Conservation (phyloP, 2,113 vertebrate genomes). For the Lipotes vexillifer region DNA sequence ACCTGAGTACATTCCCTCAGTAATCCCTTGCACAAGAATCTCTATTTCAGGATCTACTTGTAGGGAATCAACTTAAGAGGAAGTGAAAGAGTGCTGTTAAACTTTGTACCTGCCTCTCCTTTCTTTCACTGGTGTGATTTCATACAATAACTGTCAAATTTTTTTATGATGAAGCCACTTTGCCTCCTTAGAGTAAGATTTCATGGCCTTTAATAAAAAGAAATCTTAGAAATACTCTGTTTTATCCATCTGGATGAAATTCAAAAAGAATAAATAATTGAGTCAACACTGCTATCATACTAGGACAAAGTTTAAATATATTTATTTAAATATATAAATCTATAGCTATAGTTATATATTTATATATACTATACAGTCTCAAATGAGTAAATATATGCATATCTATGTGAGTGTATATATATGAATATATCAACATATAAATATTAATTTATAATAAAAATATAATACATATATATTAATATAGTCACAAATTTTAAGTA, state of each 20-base stretch:
- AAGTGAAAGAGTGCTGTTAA: not conserved
- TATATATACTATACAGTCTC: not conserved
- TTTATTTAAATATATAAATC: not conserved
- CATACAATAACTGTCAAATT: not conserved
- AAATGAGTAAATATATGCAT: not conserved
- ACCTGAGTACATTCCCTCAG: not conserved
- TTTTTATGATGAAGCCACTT: not conserved
- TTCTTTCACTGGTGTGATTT: not conserved
- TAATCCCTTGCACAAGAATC: not conserved
- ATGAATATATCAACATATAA: not conserved
- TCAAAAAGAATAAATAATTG: not conserved
- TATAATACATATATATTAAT: not conserved
- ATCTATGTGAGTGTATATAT: not conserved
- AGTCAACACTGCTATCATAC: not conserved
- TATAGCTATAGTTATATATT: not conserved
- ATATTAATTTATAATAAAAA: not conserved
- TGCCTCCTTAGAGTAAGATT: not conserved
- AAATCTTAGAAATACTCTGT: not conserved
- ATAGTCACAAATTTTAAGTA: not conserved
- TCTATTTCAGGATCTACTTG: not conserved
- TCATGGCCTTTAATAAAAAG: not conserved
- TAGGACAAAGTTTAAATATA: not conserved
- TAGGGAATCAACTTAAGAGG: not conserved
- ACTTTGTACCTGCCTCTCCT: not conserved
- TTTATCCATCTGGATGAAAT: not conserved